Conservation (phyloP, 2,113 vertebrate species). For the Motacilla alba region DNA sequence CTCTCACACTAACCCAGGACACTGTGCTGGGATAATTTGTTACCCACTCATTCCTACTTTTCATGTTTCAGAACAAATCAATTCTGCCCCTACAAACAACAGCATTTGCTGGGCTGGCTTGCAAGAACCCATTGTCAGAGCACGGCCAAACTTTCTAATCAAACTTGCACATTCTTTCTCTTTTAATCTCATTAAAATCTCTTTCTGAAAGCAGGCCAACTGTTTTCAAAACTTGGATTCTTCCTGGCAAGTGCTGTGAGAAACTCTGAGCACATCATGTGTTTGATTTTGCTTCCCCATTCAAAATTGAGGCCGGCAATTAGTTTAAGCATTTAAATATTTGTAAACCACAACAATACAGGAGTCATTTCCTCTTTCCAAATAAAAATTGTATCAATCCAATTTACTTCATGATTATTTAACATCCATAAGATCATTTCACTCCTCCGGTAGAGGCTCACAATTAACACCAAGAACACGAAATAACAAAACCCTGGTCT, state of each 20-base stretch:
- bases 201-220: constrained; percentile 41
- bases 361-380: constrained; percentile 11
- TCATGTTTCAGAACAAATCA: neutral
- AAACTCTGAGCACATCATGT: constrained; percentile 13
- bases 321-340: constrained; percentile 35
- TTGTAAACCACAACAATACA: constrained; percentile 42
- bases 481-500: neutral
- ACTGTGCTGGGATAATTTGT: neutral
- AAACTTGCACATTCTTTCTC: constrained; percentile 40
- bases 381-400: constrained; percentile 14
- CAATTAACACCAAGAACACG: neutral
- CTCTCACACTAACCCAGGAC: neutral
- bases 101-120: neutral
- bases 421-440: neutral
- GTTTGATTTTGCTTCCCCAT: constrained; percentile 44
- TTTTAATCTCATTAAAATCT: constrained; percentile 46
- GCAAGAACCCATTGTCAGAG: neutral
- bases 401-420: constrained; percentile 12
- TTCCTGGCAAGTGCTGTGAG: constrained; percentile 42
- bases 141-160: constrained; percentile 4
- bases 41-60: neutral
- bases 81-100: neutral
- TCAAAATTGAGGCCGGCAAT: constrained; percentile 14
- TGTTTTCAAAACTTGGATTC: constrained; percentile 28
- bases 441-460: neutral